These are phyloP conservation scores for Tiphia femorata DNA, from an alignment of 2,888 invertebrate genomes.

Conservation along the genomic window DNA sequence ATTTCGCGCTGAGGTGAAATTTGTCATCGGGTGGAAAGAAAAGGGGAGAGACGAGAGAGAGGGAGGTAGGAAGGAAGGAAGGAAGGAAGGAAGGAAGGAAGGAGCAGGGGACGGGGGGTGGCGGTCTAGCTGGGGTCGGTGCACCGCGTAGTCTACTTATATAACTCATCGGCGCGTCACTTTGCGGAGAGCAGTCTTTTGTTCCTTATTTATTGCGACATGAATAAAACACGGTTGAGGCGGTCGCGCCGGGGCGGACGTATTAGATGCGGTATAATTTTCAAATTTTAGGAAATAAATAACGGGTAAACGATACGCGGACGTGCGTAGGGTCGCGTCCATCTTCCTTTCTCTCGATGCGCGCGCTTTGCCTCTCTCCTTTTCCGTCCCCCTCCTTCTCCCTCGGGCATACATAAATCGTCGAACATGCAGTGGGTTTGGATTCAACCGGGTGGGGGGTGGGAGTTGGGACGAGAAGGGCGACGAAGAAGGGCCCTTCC, in stretches of 20 bases:
- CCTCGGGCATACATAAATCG: conserved; percentile 56
- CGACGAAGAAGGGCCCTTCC: conserved; percentile 27
- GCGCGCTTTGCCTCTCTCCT: conserved; percentile 13
- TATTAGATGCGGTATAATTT: conserved; percentile 67
- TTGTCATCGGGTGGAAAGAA: background rate
- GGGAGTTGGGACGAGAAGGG: conserved; percentile 32
- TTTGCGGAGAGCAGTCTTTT: conserved; percentile 57
- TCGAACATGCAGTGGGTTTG: conserved; percentile 33
- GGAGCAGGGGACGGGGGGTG: no score
- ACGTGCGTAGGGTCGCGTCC: conserved; percentile 48
- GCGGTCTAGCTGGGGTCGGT: no score
- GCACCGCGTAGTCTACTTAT: conserved; percentile 2
- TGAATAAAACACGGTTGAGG: conserved; percentile 64
- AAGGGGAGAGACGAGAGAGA: background rate
- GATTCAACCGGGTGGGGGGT: conserved; percentile 16
- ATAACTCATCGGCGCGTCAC: conserved; percentile 30
- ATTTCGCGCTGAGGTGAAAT: no score
- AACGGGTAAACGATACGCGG: conserved; percentile 66
- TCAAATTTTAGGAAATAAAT: conserved; percentile 67
- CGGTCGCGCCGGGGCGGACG: conserved; percentile 13
- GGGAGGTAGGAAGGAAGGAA: background rate
- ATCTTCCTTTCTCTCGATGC: conserved; percentile 24
- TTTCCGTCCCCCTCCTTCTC: conserved; percentile 28
- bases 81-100: background rate
- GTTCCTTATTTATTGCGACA: conserved; percentile 63